These are phyloP conservation scores for Pollimyrus isidori DNA, from an alignment of 2,113 vertebrate genomes.

Conservation along the genomic window DNA sequence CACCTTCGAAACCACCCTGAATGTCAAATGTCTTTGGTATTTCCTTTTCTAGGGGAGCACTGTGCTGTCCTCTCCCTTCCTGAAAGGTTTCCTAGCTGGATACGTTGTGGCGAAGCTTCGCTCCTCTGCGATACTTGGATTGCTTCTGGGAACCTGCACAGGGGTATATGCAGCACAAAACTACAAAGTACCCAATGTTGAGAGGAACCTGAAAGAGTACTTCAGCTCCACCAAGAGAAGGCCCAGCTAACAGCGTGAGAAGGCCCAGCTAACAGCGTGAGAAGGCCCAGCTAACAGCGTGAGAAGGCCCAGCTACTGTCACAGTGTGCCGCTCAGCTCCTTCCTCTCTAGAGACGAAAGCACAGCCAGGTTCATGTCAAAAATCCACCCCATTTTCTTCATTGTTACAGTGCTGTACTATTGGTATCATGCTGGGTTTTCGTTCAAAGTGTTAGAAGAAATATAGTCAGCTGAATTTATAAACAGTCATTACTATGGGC, in stretches of 20 bases:
- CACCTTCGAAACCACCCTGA: neutral
- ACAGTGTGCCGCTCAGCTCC: neutral
- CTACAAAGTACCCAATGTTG: conserved; percentile 77
- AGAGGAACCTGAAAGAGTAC: conserved; percentile 77
- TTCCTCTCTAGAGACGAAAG: neutral
- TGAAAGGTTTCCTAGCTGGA: conserved; percentile 89
- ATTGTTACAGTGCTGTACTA: neutral
- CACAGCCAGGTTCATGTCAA: neutral
- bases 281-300: too few species aligned
- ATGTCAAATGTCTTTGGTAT: neutral
- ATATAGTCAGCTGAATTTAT: neutral
- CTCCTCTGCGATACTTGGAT: conserved; percentile 80
- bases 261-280: too few species aligned
- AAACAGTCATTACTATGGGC: neutral
- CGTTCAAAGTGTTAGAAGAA: neutral
- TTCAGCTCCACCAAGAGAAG: conserved; percentile 69
- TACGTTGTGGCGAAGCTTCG: conserved; percentile 85
- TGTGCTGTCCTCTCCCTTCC: conserved; percentile 77
- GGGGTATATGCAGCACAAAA: conserved; percentile 84
- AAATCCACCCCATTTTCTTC: neutral
- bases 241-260: conserved; percentile 56
- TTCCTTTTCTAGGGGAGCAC: conserved; percentile 64
- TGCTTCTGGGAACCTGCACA: conserved; percentile 75
- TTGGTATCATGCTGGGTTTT: neutral
- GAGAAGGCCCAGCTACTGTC: conserved; percentile 78